Base-by-base conservation (phyloP, 2,113 vertebrate species). In the Nycticebus coucang region DNA sequence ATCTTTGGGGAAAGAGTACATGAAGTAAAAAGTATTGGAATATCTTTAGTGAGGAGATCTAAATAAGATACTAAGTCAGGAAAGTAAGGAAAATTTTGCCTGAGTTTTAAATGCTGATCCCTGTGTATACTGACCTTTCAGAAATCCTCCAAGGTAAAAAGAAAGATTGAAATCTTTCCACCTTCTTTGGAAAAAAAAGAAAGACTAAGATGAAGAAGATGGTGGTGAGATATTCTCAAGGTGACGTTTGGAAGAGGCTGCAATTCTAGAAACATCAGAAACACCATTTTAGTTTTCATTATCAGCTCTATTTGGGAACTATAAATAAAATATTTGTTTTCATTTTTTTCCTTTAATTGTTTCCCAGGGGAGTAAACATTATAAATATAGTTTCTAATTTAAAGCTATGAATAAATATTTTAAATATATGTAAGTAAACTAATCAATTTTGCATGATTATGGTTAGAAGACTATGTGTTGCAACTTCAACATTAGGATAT, bases 401-500 rank as follows among this genome's bases (percentile, higher is more conserved):
- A 95, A 98, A 97, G 95, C 75, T 86, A 89, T 95, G 90, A 97
- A 93, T 97, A 96, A 74, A 50, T 71, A 84, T 84, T 89, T 33
- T 33, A 72, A 83, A 33, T 97, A 96, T 68, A 74, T 95, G 98
- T 93, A 84, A 97, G 94, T 95, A 96, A 94, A 33, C 10, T 91
- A 95, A 94, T 98, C 24, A 69, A 71, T 97, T 97, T 96, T 98
- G 87, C 75, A 97, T 95, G 91, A 85, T 93, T 78, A 92, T 96
- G 69, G 97, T 97, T 96, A 95, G 80, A 97, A 93, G 0, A 53
- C 64, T 87, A 92, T 21, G 33, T 79, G 83, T 95, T 97, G 97
- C 33, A 96, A 93, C 97, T 98, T 98, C 87, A 98, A 75, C 62
- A 95, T 93, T 95, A 95, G 88, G 96, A 94, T 97, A 26, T 98